Evolutionary conservation across 1,140 invertebrate species (phyloP).

Genomic region (Nylanderia fulva): DNA sequence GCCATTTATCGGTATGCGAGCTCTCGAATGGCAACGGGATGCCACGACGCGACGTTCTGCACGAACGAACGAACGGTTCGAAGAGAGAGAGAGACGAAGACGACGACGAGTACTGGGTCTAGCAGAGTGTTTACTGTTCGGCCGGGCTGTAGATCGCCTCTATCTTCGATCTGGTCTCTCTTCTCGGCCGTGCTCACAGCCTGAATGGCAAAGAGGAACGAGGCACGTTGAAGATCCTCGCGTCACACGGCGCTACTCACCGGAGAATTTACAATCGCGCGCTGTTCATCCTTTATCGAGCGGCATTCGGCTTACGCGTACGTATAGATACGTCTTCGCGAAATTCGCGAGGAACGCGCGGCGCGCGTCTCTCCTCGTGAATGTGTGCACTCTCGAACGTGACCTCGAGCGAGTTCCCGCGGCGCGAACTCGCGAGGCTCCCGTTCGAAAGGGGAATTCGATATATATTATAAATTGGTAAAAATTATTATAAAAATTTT

Average conservation of each 20-base stretch:
- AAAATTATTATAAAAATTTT: too few relatives aligned
- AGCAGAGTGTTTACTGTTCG: slow-evolving; percentile 80
- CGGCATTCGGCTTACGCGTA: slow-evolving; percentile 73
- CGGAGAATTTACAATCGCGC: slow-evolving; percentile 76
- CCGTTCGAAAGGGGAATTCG: too few relatives aligned
- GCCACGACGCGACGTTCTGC: slow-evolving; percentile 19
- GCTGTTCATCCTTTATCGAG: slow-evolving; percentile 79
- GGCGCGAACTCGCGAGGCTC: too few relatives aligned
- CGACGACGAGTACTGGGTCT: slow-evolving; percentile 20
- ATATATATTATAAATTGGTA: too few relatives aligned
- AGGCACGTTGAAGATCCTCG: slow-evolving; percentile 64
- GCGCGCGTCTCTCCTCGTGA: slow-evolving; percentile 19
- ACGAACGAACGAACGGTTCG: background rate
- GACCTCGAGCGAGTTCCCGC: slow-evolving; percentile 39
- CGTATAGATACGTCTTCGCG: too few relatives aligned
- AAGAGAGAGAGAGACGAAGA: slow-evolving; percentile 23
- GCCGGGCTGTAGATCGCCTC: slow-evolving; percentile 79
- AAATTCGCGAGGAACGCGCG: slow-evolving; percentile 69
- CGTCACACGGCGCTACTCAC: slow-evolving; percentile 74
- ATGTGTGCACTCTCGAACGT: slow-evolving; percentile 36
- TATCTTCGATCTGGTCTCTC: slow-evolving; percentile 82
- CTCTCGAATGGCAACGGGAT: slow-evolving; percentile 19
- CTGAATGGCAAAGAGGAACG: slow-evolving; percentile 72
- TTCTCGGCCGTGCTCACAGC: slow-evolving; percentile 54
- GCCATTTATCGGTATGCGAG: slow-evolving; percentile 48